Base-by-base conservation (phyloP, 2,797 vertebrate species). In the Hylomyscus alleni region DNA sequence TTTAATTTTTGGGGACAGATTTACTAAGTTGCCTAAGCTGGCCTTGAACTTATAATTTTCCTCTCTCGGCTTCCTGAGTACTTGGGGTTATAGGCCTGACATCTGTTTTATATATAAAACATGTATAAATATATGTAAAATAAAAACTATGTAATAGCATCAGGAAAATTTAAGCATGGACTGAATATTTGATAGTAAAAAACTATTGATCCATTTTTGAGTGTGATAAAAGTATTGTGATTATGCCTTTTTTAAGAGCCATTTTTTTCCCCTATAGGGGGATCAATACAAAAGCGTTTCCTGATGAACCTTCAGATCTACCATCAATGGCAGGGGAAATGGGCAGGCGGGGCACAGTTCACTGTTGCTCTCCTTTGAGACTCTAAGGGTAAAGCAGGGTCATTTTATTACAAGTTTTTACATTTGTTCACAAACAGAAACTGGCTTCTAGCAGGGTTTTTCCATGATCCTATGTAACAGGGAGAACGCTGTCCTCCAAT, bases 201-300 rank as follows among this genome's bases (percentile, higher is more conserved):
- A 89, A 60, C 40, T 94, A 91, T 78, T 72, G 52, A 95, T 52
- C 58, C 26, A 8, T 26, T 86, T 93, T 97, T 83, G 62, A 90
- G 54, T 86, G 34, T 90, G 73, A 75, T 94, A 88, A 88, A 47
- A 95, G 60, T 86, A 91, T 69, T 91, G 73, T 92, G 85, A 95
- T 97, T 91, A 93, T 47, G 77, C 69, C 91, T 95, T 95, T 86
- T 90, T 34, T n/a, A 90, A 87, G 67, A 73, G 77, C 56, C 8
- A 34, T 91, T 93, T 94, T 91, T 73, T 95, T 97, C 96, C 65
- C 56, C 56, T 91, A 81, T 17, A 29, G 20, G 78, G 85, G 31
- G 29, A 65, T 80, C 95, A 13, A 95, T 77, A 92, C 75, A 47
- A 40, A 96, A 85, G 77, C 40, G 65, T 90, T 95, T 94, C 65